phyloP scores from a whole-genome alignment of 2,113 vertebrate species.

The Anarhynchus alexandrinus region DNA sequence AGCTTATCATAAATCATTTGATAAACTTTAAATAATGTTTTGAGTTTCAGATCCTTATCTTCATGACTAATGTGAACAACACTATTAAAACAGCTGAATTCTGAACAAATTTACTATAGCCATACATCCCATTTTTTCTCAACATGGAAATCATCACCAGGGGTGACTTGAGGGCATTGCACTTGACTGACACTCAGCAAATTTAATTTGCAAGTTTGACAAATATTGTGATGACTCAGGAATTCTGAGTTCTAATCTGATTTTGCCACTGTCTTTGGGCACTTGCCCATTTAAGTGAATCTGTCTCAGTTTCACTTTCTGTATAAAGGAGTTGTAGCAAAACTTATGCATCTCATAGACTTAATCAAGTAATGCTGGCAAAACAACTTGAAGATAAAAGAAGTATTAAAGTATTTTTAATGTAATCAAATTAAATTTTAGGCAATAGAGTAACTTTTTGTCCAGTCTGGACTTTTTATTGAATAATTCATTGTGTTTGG shows the following conservation, averaged over 20 bases:
- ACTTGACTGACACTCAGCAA: background rate
- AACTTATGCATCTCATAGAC: background rate
- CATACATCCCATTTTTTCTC: background rate
- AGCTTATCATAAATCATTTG: background rate
- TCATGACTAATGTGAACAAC: background rate
- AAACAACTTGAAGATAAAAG: background rate
- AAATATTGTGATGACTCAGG: background rate
- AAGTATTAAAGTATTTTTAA: background rate
- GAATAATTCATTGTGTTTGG: background rate
- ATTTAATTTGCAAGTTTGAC: background rate
- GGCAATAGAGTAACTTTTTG: background rate
- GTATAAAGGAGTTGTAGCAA: background rate
- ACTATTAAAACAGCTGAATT: background rate
- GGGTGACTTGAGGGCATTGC: background rate
- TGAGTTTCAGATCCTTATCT: background rate
- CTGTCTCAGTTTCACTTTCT: background rate
- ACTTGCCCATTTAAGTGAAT: background rate
- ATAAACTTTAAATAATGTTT: background rate
- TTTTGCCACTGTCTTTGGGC: background rate
- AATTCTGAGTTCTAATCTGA: background rate
- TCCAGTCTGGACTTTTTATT: background rate
- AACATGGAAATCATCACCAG: background rate
- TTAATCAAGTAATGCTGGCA: background rate
- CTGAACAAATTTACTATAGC: background rate
- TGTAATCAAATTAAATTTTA: background rate